Evolutionary conservation across 2,113 vertebrate species (phyloP).

Genomic region (Pseudolaguvia tuberculata): DNA sequence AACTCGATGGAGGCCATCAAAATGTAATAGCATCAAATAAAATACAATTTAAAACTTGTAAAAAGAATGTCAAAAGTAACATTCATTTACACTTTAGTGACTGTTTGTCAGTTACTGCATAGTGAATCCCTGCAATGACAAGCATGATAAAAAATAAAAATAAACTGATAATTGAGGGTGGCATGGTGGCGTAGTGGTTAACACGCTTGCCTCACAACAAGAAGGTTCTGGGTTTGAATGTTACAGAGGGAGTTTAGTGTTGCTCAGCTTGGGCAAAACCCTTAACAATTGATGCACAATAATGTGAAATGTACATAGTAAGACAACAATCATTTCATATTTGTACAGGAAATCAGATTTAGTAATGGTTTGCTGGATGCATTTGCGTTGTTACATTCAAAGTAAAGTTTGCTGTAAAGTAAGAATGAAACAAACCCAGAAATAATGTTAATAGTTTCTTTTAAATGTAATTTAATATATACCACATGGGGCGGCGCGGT

Average conservation of each 20-base stretch:
- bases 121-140: neutral
- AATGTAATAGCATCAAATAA: constrained; percentile 61
- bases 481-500: too few species aligned
- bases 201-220: too few species aligned
- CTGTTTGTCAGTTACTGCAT: too few species aligned
- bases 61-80: neutral
- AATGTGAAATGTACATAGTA: neutral
- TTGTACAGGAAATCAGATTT: neutral
- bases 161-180: neutral
- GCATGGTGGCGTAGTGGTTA: too few species aligned
- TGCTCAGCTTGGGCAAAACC: too few species aligned
- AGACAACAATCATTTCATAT: neutral
- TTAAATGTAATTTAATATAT: too few species aligned
- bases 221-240: too few species aligned
- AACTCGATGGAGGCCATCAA: constrained; percentile 74
- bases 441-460: too few species aligned
- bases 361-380: neutral
- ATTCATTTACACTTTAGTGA: neutral
- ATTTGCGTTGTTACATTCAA: neutral
- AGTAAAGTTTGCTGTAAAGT: too few species aligned
- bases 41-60: too few species aligned
- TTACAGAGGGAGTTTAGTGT: neutral
- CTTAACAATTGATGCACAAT: neutral
- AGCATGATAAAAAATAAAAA: neutral
- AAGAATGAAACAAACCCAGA: too few species aligned